Evolutionary conservation across 2,797 vertebrate genomes (phyloP), one percentile per base, ranked within the genome.

Genomic region (Malurus splendens): DNA sequence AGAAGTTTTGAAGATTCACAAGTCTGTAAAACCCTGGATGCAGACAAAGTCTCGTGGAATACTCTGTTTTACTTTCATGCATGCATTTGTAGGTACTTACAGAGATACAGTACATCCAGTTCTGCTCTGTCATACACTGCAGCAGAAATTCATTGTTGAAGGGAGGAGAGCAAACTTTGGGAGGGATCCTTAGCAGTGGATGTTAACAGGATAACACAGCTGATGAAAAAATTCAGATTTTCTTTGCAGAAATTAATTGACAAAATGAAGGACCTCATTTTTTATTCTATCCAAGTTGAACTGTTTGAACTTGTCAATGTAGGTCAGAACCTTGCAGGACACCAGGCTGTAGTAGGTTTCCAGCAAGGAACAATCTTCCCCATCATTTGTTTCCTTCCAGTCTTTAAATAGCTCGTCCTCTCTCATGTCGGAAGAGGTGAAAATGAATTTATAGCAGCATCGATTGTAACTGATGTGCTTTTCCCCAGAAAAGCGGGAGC

Each of bases 401-500:
- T 96, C 97, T 39, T 72, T 82, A 28, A 95, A 67, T 18, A 98
- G 94, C 93, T 98, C 97, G 1, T 94, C 79, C 28, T 95, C 95
- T 12, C 61, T 82, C 89, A 97, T 91, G 60, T 92, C 90, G 2
- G 97, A 97, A 13, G 99, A 98, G 92, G 97, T 98, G 96, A 99
- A 99, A 87, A 99, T 97, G 84, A 98, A 98, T 83, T 95, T 97
- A 68, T 98, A 99, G 96, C 99, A 99, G 96, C 98, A 99, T 62
- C 96, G 94, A n/a, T 99, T 98, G 94, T 98, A 99, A 60, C 96
- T 97, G 84, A 99, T 93, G 65, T 98, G 98, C 36, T 94, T 98
- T 8, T 95, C 95, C 66, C 98, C 99, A 2, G 98, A 98, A 79
- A 99, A 99, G 1, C 98, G 97, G 82, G 98, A 97, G 73, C 98